phyloP scores from a whole-genome alignment of 2,888 invertebrate species.

The Drosophila ezoana region DNA sequence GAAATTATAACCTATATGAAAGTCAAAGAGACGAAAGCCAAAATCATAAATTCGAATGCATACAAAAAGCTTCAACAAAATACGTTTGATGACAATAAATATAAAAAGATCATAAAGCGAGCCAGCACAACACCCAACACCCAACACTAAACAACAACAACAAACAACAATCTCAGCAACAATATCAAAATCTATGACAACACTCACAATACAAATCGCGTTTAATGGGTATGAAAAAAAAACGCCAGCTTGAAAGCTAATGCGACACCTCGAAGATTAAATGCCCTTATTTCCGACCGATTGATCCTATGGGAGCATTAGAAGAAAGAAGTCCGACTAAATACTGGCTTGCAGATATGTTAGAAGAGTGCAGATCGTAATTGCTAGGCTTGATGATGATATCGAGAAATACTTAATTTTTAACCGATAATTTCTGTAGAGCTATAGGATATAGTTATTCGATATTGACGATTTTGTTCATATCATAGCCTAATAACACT shows the following conservation, averaged over 20 bases:
- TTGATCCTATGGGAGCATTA: no score
- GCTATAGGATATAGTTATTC: no score
- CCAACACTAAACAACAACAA: not conserved
- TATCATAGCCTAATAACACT: no score
- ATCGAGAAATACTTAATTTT: no score
- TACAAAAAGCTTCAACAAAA: constrained; percentile 49
- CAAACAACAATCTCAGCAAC: not conserved
- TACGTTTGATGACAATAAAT: constrained; percentile 58
- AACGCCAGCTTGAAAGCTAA: not conserved
- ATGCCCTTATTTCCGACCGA: not conserved
- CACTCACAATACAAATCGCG: constrained; percentile 24
- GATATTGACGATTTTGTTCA: no score
- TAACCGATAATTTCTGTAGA: no score
- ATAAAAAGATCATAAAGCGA: constrained; percentile 44
- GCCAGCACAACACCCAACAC: constrained; percentile 9
- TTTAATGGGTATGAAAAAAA: constrained; percentile 20
- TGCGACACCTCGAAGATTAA: not conserved
- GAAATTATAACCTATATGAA: constrained; percentile 56
- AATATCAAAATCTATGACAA: constrained; percentile 16
- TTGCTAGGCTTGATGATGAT: no score
- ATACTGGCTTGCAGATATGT: no score
- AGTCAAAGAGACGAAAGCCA: constrained; percentile 36
- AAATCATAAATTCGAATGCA: constrained; percentile 54
- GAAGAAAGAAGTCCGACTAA: no score
- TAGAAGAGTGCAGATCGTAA: no score